Evolutionary conservation across 2,113 vertebrate genomes (phyloP).

Genomic region (Progne subis): DNA sequence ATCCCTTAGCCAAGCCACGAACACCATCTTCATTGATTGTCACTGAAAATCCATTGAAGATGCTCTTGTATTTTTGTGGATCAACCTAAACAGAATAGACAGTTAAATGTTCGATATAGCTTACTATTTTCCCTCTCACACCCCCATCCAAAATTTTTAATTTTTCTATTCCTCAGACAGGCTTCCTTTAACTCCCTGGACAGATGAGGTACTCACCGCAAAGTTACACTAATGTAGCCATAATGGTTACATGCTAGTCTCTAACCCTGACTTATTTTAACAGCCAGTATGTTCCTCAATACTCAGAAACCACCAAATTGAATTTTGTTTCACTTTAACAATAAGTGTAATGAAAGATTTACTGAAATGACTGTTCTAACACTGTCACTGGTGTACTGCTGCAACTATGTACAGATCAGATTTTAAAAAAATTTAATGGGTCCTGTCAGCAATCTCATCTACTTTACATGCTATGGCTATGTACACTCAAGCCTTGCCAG

Average conservation of each 20-base stretch:
- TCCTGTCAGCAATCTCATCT: background rate
- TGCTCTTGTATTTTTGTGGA: slow-evolving; percentile 93
- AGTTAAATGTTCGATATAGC: background rate
- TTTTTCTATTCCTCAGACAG: background rate
- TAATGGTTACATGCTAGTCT: background rate
- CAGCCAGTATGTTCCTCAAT: background rate
- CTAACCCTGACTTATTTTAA: background rate
- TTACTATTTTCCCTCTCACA: background rate
- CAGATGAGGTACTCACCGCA: accelerated
- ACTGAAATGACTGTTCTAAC: background rate
- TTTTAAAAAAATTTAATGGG: background rate
- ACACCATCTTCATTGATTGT: slow-evolving; percentile 92
- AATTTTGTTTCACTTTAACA: background rate
- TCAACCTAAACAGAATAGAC: slow-evolving; percentile 80
- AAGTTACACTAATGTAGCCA: background rate
- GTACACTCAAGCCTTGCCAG: background rate
- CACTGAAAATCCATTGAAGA: slow-evolving; percentile 91
- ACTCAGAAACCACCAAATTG: background rate
- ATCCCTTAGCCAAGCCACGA: slow-evolving; percentile 94
- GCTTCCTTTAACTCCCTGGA: background rate
- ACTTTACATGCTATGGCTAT: accelerated
- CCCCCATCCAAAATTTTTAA: accelerated
- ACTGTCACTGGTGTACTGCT: background rate
- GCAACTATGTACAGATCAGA: background rate
- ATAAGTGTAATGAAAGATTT: accelerated